phyloP scores from a whole-genome alignment of 2,797 vertebrate species.

The Phyllotis vaccarum region DNA sequence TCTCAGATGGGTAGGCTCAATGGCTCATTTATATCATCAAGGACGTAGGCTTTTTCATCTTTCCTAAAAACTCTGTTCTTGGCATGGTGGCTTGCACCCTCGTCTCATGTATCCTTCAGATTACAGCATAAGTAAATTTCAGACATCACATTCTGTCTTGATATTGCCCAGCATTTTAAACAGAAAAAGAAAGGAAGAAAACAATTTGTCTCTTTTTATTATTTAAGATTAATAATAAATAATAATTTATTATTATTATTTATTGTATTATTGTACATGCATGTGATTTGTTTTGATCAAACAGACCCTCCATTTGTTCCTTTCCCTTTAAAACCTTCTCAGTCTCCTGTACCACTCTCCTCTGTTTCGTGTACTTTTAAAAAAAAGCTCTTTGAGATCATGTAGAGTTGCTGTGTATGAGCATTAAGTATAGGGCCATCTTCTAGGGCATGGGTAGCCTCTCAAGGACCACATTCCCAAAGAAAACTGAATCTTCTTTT shows the following conservation, averaged over 20 bases:
- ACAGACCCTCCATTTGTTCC: not conserved
- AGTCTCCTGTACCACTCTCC: not conserved
- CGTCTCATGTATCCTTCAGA: not conserved
- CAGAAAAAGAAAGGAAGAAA: not conserved
- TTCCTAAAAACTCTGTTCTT: not conserved
- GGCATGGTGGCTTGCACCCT: not conserved
- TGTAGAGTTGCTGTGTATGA: not conserved
- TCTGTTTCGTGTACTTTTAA: not conserved
- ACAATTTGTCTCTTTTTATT: not conserved
- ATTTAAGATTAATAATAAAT: too few species aligned
- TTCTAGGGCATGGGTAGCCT: too few species aligned
- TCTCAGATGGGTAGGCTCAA: not conserved
- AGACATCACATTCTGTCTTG: not conserved
- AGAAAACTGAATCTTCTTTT: not conserved
- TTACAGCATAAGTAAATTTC: not conserved
- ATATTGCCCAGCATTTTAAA: not conserved
- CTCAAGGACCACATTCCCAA: not conserved
- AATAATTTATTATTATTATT: too few species aligned
- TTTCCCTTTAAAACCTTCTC: not conserved
- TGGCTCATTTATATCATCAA: not conserved
- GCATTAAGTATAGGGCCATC: not conserved
- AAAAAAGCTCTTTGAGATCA: not conserved
- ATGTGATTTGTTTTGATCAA: not conserved
- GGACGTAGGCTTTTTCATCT: not conserved
- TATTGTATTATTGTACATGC: too few species aligned